Conservation (phyloP, 2,888 invertebrate species). For the Phymatocera aterrima region DNA sequence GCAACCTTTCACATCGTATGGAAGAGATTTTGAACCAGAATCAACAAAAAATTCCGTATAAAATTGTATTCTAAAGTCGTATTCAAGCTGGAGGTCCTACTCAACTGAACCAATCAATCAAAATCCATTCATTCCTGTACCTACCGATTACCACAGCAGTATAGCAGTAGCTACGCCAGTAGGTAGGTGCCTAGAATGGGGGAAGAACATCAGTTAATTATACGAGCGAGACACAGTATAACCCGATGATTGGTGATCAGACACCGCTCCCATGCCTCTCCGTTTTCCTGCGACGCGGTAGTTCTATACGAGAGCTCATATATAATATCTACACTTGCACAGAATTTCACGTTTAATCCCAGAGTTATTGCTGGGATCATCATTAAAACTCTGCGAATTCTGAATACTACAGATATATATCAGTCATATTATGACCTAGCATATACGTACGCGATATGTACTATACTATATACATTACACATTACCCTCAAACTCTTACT, state of each 20-base stretch:
- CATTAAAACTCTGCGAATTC: constrained; percentile 69
- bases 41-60: too few relatives aligned
- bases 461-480: background rate
- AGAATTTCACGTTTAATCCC: constrained; percentile 64
- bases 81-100: background rate
- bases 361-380: constrained; percentile 74
- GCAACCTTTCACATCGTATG: too few relatives aligned
- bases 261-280: background rate
- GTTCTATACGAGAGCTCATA: too few relatives aligned
- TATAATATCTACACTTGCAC: constrained; percentile 56
- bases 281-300: background rate
- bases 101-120: background rate
- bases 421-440: constrained; percentile 61
- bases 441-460: too few relatives aligned
- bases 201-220: constrained; percentile 74
- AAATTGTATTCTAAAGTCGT: background rate
- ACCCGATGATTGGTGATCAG: constrained; percentile 73
- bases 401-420: constrained; percentile 59
- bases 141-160: background rate
- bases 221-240: constrained; percentile 65
- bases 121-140: background rate
- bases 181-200: too few relatives aligned
- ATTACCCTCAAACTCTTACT: background rate
- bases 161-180: too few relatives aligned
- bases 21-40: too few relatives aligned